Evolutionary conservation across 2,113 vertebrate species (phyloP), one percentile per base, ranked within the genome.

Genomic region (Misgurnus anguillicaudatus): DNA sequence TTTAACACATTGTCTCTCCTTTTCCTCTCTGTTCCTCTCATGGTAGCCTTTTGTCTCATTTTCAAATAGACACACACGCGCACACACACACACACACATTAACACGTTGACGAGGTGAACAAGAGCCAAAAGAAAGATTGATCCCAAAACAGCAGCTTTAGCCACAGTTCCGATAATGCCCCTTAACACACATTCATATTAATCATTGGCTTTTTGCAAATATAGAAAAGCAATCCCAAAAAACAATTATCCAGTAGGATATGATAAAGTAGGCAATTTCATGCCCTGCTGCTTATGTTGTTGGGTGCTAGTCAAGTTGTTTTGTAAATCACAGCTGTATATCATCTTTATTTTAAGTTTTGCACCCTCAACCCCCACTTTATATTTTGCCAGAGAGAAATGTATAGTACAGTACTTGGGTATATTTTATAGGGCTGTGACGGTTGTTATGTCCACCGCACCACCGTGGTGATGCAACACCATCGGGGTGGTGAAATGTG

Each of bases 261-360:
- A 83, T 89, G 90, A 93, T 93, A 90, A 90, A 90, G 89, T 86
- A 87, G 80, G 87, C 89, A 88, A 93, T 92, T 93, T 92, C 89
- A 93, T 91, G 91, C 84, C 87, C 86, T 87, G 82, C 83, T 92
- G 91, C 89, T 85, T 88, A 87, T 87, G 77, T 88, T 88, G 87
- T 86, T 77, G 83, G 81, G 80, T 86, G 85, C 85, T 87, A 87
- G 85, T 87, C 85, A 86, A 82, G 87, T 84, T 74, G 82, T 86
- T 77, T 80, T 86, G 83, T 79, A 87, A 90, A 91, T 90, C 82
- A 70, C 76, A 65, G 78, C 75, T 83, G 67, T 86, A 89, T 79
- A 88, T 91, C 86, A 88, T 66, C 75, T 75, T 87, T 85, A 85
- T 88, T 88, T 85, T 84, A 68, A 80, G 80, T 70, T 76, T 17